A percentile compares a stretch with the other conserved stretches of the same genome.
Conservation (phyloP, 35 echinoderm and acorn worm species). For the Anneissia japonica region DNA sequence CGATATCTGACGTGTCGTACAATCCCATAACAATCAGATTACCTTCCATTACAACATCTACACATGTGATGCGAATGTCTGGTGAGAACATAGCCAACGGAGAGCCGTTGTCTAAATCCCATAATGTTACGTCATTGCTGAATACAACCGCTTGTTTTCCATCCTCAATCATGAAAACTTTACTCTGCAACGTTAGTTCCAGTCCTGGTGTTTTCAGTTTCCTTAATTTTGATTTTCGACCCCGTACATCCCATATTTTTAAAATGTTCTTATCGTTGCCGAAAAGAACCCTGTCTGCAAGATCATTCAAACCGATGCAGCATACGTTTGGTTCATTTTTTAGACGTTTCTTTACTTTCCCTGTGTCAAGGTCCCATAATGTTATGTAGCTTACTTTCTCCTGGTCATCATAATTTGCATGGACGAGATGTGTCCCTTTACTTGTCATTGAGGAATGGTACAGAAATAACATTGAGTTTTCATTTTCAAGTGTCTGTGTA, state of each 20-base stretch:
- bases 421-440: slow-evolving; percentile 52
- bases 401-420: slow-evolving; percentile 80
- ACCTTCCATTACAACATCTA: slow-evolving; percentile 69
- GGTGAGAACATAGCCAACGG: slow-evolving; percentile 75
- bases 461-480: slow-evolving; percentile 86
- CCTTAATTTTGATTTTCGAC: slow-evolving; percentile 61
- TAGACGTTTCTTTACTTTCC: slow-evolving; percentile 62
- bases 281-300: slow-evolving; percentile 70
- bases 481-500: slow-evolving; percentile 65
- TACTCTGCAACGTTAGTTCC: slow-evolving; percentile 44
- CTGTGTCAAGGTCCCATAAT: slow-evolving; percentile 74
- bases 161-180: slow-evolving; percentile 84
- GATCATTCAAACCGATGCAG: slow-evolving; percentile 64
- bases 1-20: slow-evolving; percentile 45
- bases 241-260: slow-evolving; percentile 78
- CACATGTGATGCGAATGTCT: slow-evolving; percentile 65
- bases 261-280: slow-evolving; percentile 76
- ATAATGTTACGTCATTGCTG: slow-evolving; percentile 66
- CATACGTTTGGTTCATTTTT: slow-evolving; percentile 90
- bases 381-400: slow-evolving; percentile 92
- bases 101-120: slow-evolving; percentile 66
- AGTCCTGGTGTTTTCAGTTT: slow-evolving; percentile 47
- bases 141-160: slow-evolving; percentile 70
- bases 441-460: slow-evolving; percentile 58
- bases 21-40: slow-evolving; percentile 73